These are phyloP conservation scores for Eleutherodactylus coqui DNA, from an alignment of 2,797 vertebrate genomes.

Conservation along the genomic window DNA sequence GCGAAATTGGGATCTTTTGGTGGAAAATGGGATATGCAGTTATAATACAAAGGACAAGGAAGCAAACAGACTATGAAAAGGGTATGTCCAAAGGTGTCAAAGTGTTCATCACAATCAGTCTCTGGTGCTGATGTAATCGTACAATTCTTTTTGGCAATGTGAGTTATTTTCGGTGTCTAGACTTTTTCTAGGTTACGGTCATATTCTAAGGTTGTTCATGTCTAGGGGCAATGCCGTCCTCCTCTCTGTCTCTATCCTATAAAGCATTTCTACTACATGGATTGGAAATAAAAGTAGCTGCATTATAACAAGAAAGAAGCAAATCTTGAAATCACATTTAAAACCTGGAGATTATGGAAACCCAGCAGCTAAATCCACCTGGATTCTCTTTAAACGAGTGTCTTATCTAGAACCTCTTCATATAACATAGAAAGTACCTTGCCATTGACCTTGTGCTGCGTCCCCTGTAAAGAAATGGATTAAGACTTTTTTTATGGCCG, in stretches of 20 bases:
- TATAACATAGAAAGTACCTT: not conserved
- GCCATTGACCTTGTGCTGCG: not conserved
- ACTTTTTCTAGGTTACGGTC: not conserved
- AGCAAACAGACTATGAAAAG: no score
- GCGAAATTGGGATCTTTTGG: no score
- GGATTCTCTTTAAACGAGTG: not conserved
- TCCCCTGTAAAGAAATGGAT: not conserved
- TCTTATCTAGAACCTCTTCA: not conserved
- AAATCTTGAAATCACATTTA: not conserved
- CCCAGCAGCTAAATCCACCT: not conserved
- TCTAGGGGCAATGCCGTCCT: not conserved
- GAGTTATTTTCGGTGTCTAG: not conserved
- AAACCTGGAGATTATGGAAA: constrained; percentile 1
- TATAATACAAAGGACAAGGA: no score
- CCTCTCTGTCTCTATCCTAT: not conserved
- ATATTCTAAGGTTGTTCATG: not conserved
- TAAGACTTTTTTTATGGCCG: not conserved
- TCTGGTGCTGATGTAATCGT: not conserved
- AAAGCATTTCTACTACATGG: constrained; percentile 7
- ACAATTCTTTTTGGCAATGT: not conserved
- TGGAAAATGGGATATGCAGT: no score
- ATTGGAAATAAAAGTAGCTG: not conserved
- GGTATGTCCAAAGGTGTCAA: no score
- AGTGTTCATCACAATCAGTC: not conserved
- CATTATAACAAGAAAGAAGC: not conserved